Evolutionary conservation across 2,797 vertebrate species (phyloP), one percentile per base, ranked within the genome.

Genomic region (Craterocephalus amniculus): DNA sequence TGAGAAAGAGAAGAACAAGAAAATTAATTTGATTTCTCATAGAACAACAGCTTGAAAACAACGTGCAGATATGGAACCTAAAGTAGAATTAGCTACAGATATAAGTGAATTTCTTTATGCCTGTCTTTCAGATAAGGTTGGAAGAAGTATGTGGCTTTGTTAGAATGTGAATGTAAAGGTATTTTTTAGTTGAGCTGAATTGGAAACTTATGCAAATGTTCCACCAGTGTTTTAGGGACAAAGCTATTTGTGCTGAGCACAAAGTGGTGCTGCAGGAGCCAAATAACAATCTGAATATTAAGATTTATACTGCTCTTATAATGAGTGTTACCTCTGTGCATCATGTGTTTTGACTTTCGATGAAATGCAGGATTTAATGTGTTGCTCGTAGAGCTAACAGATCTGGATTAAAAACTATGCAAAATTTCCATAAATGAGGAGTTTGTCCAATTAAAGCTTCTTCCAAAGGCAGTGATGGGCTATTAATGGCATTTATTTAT

Each of bases 131-230:
- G 45, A 45, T 48, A 48, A n/a, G 20, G 9, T 22, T 48, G 45
- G 45, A 22, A 22, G 2, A 22, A 22, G n/a, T 48, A 48, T 45
- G 43, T n/a, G 3, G 45, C 22, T 35, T 58, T 9, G 38, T 34
- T 18, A 32, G 54, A 43, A 20, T 0, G 26, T 31, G 6, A 55
- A 31, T 29, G 52, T 31, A 27, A n/a, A 48, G 1, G n/a, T 70
- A 40, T 62, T 63, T 70, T 71, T 36, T 31, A 29, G 14, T 34
- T 83, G 43, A 56, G 9, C 59, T 16, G 26, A 52, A 52, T 63
- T 63, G 27, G 59, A 31, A 62, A 58, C 38, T 4, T 56, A n/a
- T 48, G 22, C 11, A 2, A 10, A 22, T 10, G 10, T 48, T 10
- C n/a, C 8, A 48, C 22, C 7, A 22, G 29, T 31, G n/a, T 35